Evolutionary conservation across 2,888 invertebrate genomes (phyloP), one percentile per base, ranked within the genome.

Genomic region (Labia minor): DNA sequence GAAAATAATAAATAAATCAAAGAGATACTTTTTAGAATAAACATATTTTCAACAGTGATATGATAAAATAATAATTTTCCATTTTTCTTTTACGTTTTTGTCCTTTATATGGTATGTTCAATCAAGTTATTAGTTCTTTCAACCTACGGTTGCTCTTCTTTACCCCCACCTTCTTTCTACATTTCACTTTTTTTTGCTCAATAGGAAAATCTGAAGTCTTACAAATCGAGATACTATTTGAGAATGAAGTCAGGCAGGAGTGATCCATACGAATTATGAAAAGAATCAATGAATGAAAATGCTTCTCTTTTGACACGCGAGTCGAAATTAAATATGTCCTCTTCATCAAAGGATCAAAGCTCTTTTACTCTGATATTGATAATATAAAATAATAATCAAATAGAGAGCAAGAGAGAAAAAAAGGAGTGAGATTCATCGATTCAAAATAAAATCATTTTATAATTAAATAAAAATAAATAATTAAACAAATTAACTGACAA

Each of bases 91-190:
- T 33, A 8, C 33, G 49, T 49, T 49, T 49, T 49, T 49, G 49
- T 2, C 49, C n/a, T 49, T 49, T 11, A 4, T 49, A 49, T 16
- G 49, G 14, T 8, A n/a, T 14, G 49, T 16, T 16, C 49, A 49
- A 49, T 49, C 49, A 49, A 49, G n/a, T 49, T 49, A 49, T 49
- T 49, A 49, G 49, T 49, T 49, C 26, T 26, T 49, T 14, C 49
- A 49, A 49, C 6, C 49, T 49, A 8, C 14, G 49, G 6, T 49
- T 49, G 49, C 49, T n/a, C n/a, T n/a, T n/a, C n/a, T n/a, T n/a
- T n/a, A n/a, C n/a, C n/a, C n/a, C n/a, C 49, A 14, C 49, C 49
- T 49, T 49, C n/a, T n/a, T n/a, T n/a, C n/a, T n/a, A n/a, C n/a
- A n/a, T n/a, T n/a, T n/a, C n/a, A n/a, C n/a, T n/a, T n/a, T n/a